Evolutionary conservation across 2,113 vertebrate genomes (phyloP).

Genomic region (Aegotheles bennettii): DNA sequence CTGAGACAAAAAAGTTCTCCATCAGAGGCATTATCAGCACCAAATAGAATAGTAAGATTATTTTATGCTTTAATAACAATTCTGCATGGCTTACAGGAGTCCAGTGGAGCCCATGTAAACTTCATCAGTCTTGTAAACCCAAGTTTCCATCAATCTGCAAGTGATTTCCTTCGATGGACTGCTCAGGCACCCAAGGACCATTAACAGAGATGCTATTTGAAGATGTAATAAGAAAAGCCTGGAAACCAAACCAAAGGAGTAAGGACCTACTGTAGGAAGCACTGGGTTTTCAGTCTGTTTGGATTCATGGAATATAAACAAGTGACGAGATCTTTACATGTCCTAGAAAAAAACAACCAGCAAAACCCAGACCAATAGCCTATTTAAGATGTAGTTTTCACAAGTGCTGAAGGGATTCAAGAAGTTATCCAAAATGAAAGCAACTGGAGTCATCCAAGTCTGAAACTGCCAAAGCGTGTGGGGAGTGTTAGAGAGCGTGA

Average conservation of each 20-base stretch:
- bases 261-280: background rate
- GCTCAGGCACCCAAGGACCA: background rate
- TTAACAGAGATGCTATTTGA: background rate
- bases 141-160: background rate
- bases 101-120: background rate
- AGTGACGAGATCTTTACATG: background rate
- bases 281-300: background rate
- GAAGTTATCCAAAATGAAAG: background rate
- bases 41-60: background rate
- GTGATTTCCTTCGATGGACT: background rate
- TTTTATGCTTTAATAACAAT: background rate
- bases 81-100: background rate
- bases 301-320: background rate
- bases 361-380: rapidly evolving
- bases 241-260: background rate
- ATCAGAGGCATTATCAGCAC: background rate
- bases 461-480: background rate
- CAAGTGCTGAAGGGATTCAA: background rate
- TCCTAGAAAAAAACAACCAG: background rate
- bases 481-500: background rate
- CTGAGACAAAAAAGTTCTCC: background rate
- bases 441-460: background rate
- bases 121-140: background rate
- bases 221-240: background rate
- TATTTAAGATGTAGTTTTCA: background rate